phyloP scores from a whole-genome alignment of 2,797 vertebrate genomes.

The Anas capensis region DNA sequence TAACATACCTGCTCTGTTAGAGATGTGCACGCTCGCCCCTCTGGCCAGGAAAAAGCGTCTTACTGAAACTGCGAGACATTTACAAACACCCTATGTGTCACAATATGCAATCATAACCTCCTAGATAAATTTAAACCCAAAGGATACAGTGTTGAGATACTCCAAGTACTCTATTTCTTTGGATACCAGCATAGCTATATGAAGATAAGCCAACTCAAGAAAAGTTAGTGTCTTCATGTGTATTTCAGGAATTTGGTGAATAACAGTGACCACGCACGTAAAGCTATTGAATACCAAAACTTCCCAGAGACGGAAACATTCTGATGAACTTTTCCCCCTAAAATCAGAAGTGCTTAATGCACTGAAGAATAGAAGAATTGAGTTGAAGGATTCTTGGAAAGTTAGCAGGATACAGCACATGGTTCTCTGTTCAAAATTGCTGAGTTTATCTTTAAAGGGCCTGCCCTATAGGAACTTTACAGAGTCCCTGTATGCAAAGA shows the following conservation, averaged over 20 bases:
- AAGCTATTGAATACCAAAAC: neutral
- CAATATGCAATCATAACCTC: neutral
- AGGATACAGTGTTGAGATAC: neutral
- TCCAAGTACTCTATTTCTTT: neutral
- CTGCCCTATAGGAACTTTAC: neutral
- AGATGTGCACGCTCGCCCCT: neutral
- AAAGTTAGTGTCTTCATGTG: neutral
- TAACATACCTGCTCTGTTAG: neutral
- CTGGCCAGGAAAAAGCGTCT: neutral
- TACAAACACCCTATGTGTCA: neutral
- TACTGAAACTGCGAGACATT: neutral
- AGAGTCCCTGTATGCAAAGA: neutral
- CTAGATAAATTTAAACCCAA: neutral
- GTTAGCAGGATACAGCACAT: neutral
- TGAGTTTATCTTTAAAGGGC: neutral
- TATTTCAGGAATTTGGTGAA: neutral
- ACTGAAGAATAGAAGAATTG: neutral
- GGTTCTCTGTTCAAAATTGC: neutral
- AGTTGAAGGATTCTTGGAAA: neutral
- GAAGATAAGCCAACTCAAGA: neutral
- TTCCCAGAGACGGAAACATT: neutral
- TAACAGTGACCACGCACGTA: neutral
- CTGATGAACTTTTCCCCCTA: neutral
- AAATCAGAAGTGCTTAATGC: neutral
- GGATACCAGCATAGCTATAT: fast-evolving